Base-by-base conservation (phyloP, 2,113 vertebrate species). In the Orthonyx spaldingii region DNA sequence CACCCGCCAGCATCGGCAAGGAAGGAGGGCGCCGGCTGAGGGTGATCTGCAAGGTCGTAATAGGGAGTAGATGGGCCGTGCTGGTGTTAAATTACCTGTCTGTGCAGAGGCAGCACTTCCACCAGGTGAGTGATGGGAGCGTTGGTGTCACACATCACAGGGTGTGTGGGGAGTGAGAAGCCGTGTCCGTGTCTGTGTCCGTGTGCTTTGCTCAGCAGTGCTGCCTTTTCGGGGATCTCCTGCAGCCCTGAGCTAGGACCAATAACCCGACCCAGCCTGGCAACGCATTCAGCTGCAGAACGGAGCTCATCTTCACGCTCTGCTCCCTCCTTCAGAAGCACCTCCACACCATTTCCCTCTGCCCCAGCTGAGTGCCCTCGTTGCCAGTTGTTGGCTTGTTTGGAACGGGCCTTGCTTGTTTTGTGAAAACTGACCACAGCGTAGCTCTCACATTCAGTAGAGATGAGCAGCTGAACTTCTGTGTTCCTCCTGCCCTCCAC, bases 111-210 rank as follows among this genome's bases (percentile, higher is more conserved):
- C 77, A 96, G 87, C 84, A 70, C 55, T 93, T 82, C 82, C 83
- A 49, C 4, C 2, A 1, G 30, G 37, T 11, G 49, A 86, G 75
- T 7, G 16, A 44, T 56, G 86, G 61, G 17, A 89, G 50, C 11
- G 1, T 1, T 53, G 42, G 15, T 53, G 68, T 84, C 26, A 9
- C 37, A n/a, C 30, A 5, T 17, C 2, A 0, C 5, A 1, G 60
- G 41, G 7, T 0, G 1, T 37, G 57, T 4, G 3, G 56, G 84
- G 63, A 14, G 0, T 0, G 32, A 70, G 60, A 4, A 86, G 53
- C 47, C 1, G 0, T 17, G 8, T 10, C 52, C 1, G 0, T 35
- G 55, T 14, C 66, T n/a, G n/a, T n/a, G n/a, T n/a, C n/a, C 9
- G 0, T 15, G 32, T 21, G 35, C 37, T 57, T 35, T 71, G 42